Evolutionary conservation across 92 coral and sea anemone species (phyloP).

Genomic region (Palythoa grandis): DNA sequence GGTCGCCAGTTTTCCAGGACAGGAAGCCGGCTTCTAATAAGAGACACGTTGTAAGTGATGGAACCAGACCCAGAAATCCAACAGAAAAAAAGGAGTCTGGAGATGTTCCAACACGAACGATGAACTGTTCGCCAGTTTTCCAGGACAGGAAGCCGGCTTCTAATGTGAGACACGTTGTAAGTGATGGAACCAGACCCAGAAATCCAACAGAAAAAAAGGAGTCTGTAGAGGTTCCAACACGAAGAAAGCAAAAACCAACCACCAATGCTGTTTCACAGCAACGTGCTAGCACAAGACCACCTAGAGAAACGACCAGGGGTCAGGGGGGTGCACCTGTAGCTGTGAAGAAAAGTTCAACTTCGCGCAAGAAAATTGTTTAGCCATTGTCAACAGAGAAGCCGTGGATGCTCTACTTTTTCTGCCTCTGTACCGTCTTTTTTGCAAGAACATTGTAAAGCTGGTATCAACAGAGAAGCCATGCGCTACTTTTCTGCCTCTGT

Average conservation of each 20-base stretch:
- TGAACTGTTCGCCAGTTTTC: constrained; percentile 2
- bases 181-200: not conserved
- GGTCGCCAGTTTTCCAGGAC: constrained; percentile 39
- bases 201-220: not conserved
- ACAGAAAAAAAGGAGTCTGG: not conserved
- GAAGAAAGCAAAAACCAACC: not conserved
- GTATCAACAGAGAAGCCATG: no score
- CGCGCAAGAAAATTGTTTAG: constrained; percentile 41
- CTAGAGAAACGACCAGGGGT: not conserved
- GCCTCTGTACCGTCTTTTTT: no score
- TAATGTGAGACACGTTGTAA: not conserved
- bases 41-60: not conserved
- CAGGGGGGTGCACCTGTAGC: constrained; percentile 4
- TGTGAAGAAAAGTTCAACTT: constrained; percentile 27
- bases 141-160: not conserved
- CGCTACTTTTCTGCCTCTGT: no score
- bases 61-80: not conserved
- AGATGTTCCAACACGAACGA: not conserved
- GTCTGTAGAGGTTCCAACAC: not conserved
- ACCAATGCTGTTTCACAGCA: constrained; percentile 8
- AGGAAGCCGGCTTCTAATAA: not conserved
- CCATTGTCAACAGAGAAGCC: not conserved
- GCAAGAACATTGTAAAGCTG: no score
- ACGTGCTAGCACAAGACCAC: not conserved
- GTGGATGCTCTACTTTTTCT: no score